These are phyloP conservation scores for Chorisops tibialis DNA, from an alignment of 2,888 invertebrate species.

Conservation along the genomic window DNA sequence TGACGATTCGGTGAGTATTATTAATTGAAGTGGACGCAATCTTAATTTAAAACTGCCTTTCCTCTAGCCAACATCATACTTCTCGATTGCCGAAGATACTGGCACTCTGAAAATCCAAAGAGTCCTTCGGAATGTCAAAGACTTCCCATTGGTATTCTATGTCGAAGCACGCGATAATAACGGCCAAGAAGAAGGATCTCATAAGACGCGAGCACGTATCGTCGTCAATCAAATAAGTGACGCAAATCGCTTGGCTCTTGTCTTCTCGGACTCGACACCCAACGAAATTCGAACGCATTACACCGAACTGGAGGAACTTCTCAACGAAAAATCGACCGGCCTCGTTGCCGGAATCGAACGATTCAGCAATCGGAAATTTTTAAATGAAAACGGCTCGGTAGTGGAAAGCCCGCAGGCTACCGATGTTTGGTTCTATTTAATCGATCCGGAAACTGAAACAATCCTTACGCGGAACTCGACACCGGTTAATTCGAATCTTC, in stretches of 20 bases:
- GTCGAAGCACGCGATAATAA: conserved; percentile 60
- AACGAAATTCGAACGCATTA: conserved; percentile 61
- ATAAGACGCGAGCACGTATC: conserved; percentile 47
- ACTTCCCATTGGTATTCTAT: conserved; percentile 70
- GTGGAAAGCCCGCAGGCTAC: conserved; percentile 68
- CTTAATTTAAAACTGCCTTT: neutral
- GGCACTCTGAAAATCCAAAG: conserved; percentile 74
- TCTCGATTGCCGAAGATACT: conserved; percentile 68
- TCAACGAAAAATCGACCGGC: conserved; percentile 60
- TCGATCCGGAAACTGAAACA: conserved; percentile 73
- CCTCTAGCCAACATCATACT: conserved; percentile 55
- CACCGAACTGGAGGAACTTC: conserved; percentile 53
- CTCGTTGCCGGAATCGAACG: conserved; percentile 78
- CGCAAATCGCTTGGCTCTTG: conserved; percentile 72
- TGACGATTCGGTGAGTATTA: conserved; percentile 42
- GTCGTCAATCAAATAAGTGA: conserved; percentile 70
- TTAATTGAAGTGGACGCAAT: neutral
- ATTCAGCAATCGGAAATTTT: conserved; percentile 71
- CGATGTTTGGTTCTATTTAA: conserved; percentile 82
- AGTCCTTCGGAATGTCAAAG: conserved; percentile 66
- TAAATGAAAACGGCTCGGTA: conserved; percentile 72
- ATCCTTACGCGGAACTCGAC: conserved; percentile 72
- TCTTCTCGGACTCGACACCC: conserved; percentile 70
- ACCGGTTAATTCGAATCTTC: conserved; percentile 64
- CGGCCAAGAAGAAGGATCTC: conserved; percentile 54